These are phyloP conservation scores for Glaucidium brasilianum DNA, from an alignment of 2,113 vertebrate genomes.

Conservation along the genomic window DNA sequence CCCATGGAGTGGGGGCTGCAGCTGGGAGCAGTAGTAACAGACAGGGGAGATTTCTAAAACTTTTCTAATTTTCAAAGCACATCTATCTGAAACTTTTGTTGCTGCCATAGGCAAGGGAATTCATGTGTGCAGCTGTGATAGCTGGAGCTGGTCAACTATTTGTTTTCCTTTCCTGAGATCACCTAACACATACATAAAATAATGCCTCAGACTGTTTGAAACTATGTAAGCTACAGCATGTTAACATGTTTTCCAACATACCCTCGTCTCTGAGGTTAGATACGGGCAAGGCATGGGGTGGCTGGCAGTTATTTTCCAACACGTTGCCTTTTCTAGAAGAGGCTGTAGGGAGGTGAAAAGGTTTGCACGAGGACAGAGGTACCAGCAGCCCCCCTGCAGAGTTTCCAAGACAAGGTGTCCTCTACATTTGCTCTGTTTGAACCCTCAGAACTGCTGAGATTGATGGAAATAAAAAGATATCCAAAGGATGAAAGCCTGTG, in stretches of 20 bases:
- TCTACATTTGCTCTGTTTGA: not conserved
- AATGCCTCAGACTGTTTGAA: not conserved
- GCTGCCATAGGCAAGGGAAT: not conserved
- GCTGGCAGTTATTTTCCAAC: not conserved
- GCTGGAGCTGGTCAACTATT: not conserved
- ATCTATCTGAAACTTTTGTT: not conserved
- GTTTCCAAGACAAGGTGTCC: not conserved
- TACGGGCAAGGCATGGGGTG: not conserved
- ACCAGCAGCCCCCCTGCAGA: not conserved
- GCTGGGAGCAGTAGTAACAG: not conserved
- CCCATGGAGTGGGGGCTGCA: not conserved
- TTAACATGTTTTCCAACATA: not conserved
- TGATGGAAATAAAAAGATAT: not conserved
- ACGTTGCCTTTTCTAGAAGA: accelerated
- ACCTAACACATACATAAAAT: not conserved
- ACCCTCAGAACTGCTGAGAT: not conserved
- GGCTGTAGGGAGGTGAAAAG: not conserved
- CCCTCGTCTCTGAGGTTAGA: not conserved
- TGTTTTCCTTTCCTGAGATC: not conserved
- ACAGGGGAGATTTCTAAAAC: not conserved
- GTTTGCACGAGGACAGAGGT: not conserved
- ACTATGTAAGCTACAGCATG: not conserved
- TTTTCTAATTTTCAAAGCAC: not conserved
- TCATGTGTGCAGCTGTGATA: accelerated
- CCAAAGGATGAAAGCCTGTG: not conserved